phyloP scores from a whole-genome alignment of 2,113 vertebrate genomes.

The Chunga burmeisteri region DNA sequence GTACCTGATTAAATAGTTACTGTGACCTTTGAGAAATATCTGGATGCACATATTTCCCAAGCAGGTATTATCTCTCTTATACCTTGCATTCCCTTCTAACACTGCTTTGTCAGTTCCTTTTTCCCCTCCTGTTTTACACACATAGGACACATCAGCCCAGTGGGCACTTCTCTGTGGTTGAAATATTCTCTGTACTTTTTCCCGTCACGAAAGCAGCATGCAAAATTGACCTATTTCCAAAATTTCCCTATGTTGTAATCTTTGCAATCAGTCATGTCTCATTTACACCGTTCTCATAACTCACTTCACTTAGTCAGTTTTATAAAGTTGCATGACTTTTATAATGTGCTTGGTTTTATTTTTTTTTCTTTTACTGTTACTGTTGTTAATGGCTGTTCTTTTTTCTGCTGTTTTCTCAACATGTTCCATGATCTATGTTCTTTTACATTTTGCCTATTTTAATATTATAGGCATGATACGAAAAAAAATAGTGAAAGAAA shows the following conservation, averaged over 20 bases:
- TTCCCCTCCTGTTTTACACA: neutral
- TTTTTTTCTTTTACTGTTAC: neutral
- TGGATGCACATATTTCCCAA: neutral
- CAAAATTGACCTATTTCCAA: neutral
- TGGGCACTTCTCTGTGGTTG: neutral
- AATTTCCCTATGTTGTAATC: neutral
- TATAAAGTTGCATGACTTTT: neutral
- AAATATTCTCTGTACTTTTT: neutral
- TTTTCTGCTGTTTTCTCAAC: neutral
- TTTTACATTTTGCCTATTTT: neutral
- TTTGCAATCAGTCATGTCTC: neutral
- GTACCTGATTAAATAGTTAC: neutral
- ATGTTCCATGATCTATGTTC: neutral
- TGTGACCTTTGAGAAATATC: neutral
- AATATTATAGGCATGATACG: neutral
- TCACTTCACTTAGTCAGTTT: neutral
- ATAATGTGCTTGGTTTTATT: fast-evolving
- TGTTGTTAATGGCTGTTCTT: neutral
- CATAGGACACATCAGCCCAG: neutral
- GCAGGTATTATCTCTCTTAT: neutral
- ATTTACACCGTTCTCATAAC: neutral
- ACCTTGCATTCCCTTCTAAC: neutral
- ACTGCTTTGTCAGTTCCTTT: neutral
- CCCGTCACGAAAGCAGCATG: neutral
- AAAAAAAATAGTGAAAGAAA: neutral